Base-by-base conservation (phyloP, 2,888 invertebrate genomes). In the Ormyrus labotus region DNA sequence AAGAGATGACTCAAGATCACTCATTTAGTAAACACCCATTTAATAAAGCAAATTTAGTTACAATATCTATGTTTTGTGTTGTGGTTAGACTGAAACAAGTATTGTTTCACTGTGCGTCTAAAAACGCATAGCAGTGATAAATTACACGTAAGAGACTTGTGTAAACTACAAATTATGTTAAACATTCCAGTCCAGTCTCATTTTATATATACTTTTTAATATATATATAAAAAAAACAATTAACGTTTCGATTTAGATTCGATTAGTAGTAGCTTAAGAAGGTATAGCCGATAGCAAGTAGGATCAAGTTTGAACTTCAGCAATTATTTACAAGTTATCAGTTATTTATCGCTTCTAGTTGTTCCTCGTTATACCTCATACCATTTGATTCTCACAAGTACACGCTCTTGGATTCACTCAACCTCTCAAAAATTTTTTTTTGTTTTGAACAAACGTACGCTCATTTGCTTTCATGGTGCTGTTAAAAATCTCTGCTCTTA, bases 11-110 rank as follows among this genome's bases (percentile, higher is more conserved):
- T 78, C 71, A 81, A 61, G 5, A 72, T 81, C 76, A 69, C 64
- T 81, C 63, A 81, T 88, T 89, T 90, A 90, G 87, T 89, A 89
- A 90, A 90, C 90, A 90, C 89, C 88, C 89, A 90, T 90, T 90
- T 78, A 89, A 90, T 90, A 89, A 90, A 90, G 89, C 89, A 89
- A 90, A 89, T 89, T 90, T 87, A 89, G 87, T 89, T 90, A 90
- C 89, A 89, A 86, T 89, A 88, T 88, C 87, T 87, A 87, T 88
- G 86, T 86, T 84, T 83, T 83, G 83, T 83, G 72, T 83, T 81
- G 67, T 85, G 79, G 75, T 78, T 71, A 68, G 80, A 82, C 81
- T 83, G 83, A 84, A 84, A 84, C 78, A 67, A 73, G 48, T 69
- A 72, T 78, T 53, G 58, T 78, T 61, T 78, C 69, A 69, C 72